Base-by-base conservation (phyloP, 2,797 vertebrate genomes). In the Podarcis lilfordi region DNA sequence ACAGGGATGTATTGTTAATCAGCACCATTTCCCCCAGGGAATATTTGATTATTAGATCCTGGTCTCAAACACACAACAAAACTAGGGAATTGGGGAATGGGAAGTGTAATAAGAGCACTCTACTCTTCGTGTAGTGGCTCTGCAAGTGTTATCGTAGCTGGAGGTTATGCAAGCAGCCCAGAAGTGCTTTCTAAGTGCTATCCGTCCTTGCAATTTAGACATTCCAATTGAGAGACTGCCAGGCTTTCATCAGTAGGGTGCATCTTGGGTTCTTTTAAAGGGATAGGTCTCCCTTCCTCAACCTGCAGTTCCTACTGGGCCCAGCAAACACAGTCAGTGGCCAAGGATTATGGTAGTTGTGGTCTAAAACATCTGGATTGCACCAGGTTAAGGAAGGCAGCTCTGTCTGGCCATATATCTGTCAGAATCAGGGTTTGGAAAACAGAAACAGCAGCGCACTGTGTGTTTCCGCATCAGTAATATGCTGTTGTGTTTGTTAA, bases 41-140 rank as follows among this genome's bases (percentile, higher is more conserved):
- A 45, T 23, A 43, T 78, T 89, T 87, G 29, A 2, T 86, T 88
- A 84, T 84, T 8, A 64, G 13, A 68, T 92, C 91, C 91, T 92
- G 82, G 37, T 86, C 88, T 43, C 40, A 82, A 71, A 69, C 77
- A 89, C 66, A 89, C 19, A 64, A 69, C 11, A 84, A 4, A 21
- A 82, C 3, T 88, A 85, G 32, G 45, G 69, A 66, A 27, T 55
- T 23, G 21, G 61, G 21, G 61, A 64, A 64, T 19, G 61, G 74
- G 77, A 90, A 79, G 40, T 6, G 32, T 77, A 4, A 80, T 89
- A 32, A 84, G 27, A 87, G 8, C 74, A 50, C 32, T 86, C 89
- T 79, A 37, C 35, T 90, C 40, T 23, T 89, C 35, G 71, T 78
- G 59, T 59, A 71, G 6, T 86, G 6, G 40, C 75, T 81, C 76